Evolutionary conservation across 37 sponge, comb jelly and placozoan species (phyloP).

Genomic region (Corticium candelabrum): DNA sequence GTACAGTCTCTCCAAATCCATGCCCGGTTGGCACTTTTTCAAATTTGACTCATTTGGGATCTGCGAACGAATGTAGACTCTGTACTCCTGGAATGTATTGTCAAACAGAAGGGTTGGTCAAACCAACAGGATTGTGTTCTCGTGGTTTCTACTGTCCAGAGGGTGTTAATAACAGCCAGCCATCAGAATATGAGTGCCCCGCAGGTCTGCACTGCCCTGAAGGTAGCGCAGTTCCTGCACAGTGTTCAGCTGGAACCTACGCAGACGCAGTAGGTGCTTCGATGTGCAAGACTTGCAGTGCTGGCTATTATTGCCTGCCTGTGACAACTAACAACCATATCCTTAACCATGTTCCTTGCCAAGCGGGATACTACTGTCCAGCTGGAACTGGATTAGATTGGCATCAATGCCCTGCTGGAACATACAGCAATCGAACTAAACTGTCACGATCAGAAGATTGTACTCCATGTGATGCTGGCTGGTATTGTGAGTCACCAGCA

Average conservation of each 20-base stretch:
- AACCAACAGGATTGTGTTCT: slow-evolving; percentile 24
- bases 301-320: slow-evolving; percentile 27
- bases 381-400: slow-evolving; percentile 8
- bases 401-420: slow-evolving; percentile 19
- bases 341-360: slow-evolving; percentile 10
- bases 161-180: not conserved
- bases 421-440: slow-evolving; percentile 12
- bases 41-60: not conserved
- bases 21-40: slow-evolving; percentile 11
- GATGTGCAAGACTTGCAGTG: slow-evolving; percentile 7
- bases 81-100: slow-evolving; percentile 9
- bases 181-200: slow-evolving; percentile 16
- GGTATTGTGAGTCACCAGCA: slow-evolving; percentile 12
- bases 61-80: not conserved
- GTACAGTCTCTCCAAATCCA: slow-evolving; percentile 3
- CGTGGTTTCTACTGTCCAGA: slow-evolving; percentile 18
- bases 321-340: not conserved
- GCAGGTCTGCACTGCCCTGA: slow-evolving; percentile 18
- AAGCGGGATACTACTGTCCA: slow-evolving; percentile 21
- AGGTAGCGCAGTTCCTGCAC: slow-evolving; percentile 1
- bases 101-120: not conserved
- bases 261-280: slow-evolving; percentile 1
- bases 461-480: slow-evolving; percentile 14
- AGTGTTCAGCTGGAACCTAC: slow-evolving; percentile 23
- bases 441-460: not conserved